These are phyloP conservation scores for Picus viridis DNA, from an alignment of 2,797 vertebrate genomes.

Conservation along the genomic window DNA sequence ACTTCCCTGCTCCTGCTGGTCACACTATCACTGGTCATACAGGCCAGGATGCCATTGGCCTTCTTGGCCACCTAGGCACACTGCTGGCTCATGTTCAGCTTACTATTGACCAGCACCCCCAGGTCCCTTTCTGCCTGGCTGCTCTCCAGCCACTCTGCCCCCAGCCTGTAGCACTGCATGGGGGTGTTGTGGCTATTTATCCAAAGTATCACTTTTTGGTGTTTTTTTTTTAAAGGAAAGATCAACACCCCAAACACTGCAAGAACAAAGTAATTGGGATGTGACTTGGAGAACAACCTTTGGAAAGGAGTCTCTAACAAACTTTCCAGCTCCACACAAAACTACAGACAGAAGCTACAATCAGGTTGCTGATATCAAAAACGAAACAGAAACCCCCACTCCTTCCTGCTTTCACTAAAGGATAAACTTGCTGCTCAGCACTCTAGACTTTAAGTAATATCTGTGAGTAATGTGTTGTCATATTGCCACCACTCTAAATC, in stretches of 20 bases:
- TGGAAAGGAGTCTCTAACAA: not conserved
- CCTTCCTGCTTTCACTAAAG: not conserved
- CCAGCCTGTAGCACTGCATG: too few relatives aligned
- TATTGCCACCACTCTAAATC: not conserved
- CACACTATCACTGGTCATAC: too few relatives aligned
- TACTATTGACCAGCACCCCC: too few relatives aligned
- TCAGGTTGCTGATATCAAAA: not conserved
- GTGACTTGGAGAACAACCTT: not conserved
- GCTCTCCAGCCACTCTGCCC: too few relatives aligned
- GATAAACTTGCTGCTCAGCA: not conserved
- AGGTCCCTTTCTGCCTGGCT: too few relatives aligned
- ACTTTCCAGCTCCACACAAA: not conserved
- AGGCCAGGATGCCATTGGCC: too few relatives aligned
- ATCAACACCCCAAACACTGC: not conserved
- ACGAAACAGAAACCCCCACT: accelerated
- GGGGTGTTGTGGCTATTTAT: not conserved
- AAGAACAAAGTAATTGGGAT: not conserved
- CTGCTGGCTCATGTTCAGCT: too few relatives aligned
- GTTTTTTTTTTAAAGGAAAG: not conserved
- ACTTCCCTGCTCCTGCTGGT: too few relatives aligned
- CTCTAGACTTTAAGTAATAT: not conserved
- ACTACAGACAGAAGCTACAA: not conserved
- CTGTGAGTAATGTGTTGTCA: not conserved
- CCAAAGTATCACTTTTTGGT: not conserved
- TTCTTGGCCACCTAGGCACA: too few relatives aligned